These are phyloP conservation scores for Oligia latruncula DNA, from an alignment of 2,888 invertebrate species.

Conservation along the genomic window DNA sequence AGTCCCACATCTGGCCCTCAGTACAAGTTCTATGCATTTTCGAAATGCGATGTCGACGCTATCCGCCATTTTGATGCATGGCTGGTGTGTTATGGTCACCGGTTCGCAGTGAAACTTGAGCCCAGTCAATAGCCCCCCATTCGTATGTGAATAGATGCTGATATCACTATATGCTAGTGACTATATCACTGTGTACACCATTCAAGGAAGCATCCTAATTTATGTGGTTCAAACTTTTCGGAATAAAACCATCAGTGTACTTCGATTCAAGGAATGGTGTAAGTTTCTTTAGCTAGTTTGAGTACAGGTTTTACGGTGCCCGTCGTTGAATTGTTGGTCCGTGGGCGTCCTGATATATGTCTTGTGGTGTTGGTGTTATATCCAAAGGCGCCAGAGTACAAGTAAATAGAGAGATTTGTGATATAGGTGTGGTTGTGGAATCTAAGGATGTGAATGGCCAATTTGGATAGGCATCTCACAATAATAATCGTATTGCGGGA, in stretches of 20 bases:
- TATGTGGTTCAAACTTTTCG: background rate
- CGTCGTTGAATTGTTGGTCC: conserved; percentile 47
- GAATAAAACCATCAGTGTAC: conserved; percentile 41
- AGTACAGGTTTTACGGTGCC: conserved; percentile 36
- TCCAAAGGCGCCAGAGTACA: conserved; percentile 39
- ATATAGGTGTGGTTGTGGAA: conserved; percentile 23
- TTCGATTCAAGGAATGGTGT: background rate
- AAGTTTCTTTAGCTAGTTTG: background rate
- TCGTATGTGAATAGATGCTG: conserved; percentile 49
- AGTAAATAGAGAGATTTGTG: conserved; percentile 55
- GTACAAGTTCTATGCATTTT: conserved; percentile 45
- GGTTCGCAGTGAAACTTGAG: conserved; percentile 59
- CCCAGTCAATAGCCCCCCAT: conserved; percentile 54
- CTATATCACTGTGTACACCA: background rate
- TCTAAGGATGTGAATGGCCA: conserved; percentile 18
- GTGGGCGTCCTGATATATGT: conserved; percentile 62
- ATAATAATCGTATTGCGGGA: conserved; percentile 13
- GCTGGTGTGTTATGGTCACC: conserved; percentile 58
- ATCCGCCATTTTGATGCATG: conserved; percentile 63
- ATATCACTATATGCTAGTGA: conserved; percentile 27
- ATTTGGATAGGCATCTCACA: conserved; percentile 25
- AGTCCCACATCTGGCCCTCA: background rate
- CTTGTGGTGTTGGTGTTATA: conserved; percentile 51
- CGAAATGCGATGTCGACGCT: conserved; percentile 55
- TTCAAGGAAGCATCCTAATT: conserved; percentile 26